Evolutionary conservation across 2,797 vertebrate species (phyloP).

Genomic region (Coranthus polyacanthus): DNA sequence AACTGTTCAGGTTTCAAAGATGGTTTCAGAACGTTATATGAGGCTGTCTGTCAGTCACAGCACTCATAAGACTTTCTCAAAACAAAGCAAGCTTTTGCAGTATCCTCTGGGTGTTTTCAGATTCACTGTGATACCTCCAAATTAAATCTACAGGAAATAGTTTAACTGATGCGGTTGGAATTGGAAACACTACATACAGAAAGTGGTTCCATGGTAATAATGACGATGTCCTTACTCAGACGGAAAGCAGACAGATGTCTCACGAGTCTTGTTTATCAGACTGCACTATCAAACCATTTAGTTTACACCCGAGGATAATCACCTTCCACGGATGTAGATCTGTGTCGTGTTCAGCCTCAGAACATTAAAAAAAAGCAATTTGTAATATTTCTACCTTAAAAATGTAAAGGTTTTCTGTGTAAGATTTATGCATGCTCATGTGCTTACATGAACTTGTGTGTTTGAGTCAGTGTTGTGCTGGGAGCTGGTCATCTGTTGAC

Average conservation of each 20-base stretch:
- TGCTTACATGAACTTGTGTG: too few species aligned
- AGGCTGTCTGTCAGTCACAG: constrained; percentile 59
- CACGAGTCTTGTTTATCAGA: background rate
- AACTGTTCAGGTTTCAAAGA: constrained; percentile 68
- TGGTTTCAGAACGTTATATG: constrained; percentile 21
- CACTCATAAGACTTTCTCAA: background rate
- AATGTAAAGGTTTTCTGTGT: too few species aligned
- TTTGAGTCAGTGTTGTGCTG: too few species aligned
- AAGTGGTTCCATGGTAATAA: background rate
- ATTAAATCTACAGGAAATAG: constrained; percentile 3
- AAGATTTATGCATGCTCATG: too few species aligned
- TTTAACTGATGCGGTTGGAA: constrained; percentile 14
- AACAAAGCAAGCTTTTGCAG: constrained; percentile 14
- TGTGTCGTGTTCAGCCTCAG: background rate
- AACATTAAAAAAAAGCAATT: background rate
- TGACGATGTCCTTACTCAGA: background rate
- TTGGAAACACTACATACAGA: background rate
- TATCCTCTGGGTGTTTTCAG: background rate
- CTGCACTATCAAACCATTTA: background rate
- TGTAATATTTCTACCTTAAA: too few species aligned
- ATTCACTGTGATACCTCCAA: background rate
- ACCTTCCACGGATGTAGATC: background rate
- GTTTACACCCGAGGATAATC: constrained; percentile 18
- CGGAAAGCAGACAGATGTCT: background rate
- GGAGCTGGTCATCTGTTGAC: too few species aligned